These are phyloP conservation scores for Bettongia penicillata DNA, from an alignment of 2,113 vertebrate genomes.

Conservation along the genomic window DNA sequence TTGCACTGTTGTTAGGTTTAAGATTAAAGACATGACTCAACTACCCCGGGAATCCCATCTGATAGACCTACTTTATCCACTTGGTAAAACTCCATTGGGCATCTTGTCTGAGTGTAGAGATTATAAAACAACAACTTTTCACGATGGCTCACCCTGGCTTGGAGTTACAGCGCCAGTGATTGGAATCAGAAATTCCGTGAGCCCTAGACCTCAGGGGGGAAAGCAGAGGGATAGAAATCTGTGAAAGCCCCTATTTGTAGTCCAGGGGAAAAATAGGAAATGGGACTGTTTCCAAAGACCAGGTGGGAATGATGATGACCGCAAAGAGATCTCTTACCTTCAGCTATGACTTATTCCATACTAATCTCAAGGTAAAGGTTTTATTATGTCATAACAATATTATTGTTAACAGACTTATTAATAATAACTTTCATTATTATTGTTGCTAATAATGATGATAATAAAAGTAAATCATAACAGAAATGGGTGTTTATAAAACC, in stretches of 20 bases:
- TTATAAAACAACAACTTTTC: neutral
- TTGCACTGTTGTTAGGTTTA: neutral
- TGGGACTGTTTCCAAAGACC: neutral
- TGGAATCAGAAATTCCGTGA: neutral
- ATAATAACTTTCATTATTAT: neutral
- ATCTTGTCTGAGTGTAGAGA: neutral
- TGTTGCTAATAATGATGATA: neutral
- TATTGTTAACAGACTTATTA: neutral
- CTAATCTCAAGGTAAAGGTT: neutral
- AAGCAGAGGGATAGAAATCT: neutral
- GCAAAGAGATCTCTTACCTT: neutral
- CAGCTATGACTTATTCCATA: neutral
- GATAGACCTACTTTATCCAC: neutral
- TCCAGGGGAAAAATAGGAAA: neutral
- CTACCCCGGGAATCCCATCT: neutral
- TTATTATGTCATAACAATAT: neutral
- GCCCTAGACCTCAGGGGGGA: neutral
- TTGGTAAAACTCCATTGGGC: neutral
- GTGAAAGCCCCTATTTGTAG: neutral
- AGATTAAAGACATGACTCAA: neutral
- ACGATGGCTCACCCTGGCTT: neutral
- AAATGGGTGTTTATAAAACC: neutral
- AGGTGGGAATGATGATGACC: neutral
- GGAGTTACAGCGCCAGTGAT: neutral
- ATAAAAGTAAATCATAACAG: neutral